Evolutionary conservation across 2,888 invertebrate species (phyloP), one percentile per base, ranked within the genome.

Genomic region (Lissonota sp.): DNA sequence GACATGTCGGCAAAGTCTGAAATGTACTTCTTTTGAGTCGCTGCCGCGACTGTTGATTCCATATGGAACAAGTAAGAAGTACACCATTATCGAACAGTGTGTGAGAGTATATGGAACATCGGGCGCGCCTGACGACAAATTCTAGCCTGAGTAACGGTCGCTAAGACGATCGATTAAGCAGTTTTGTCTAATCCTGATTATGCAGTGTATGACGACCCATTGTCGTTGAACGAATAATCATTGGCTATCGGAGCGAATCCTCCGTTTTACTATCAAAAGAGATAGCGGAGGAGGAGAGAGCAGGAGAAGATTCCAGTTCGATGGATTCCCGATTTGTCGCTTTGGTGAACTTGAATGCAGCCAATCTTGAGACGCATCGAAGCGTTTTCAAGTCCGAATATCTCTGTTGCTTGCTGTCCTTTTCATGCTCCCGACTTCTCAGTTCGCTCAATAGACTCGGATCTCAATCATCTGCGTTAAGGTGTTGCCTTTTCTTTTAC

Each of bases 71-170:
- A 10, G 57, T 55, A 75, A 1, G 80, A 85, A 84, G 82, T 81
- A 80, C 67, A 86, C 82, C 83, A 82, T 83, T 80, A 83, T n/a
- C 82, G 82, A 85, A 82, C 73, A 72, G 67, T 69, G 79, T 72
- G 73, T 63, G 80, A 83, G 85, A 76, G 77, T 83, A 55, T 82
- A 70, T 39, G 60, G 69, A 74, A 70, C n/a, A n/a, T n/a, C 71
- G 37, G 57, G 62, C 74, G 60, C 39, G 73, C 12, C 26, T n/a
- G 76, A 46, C 85, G 83, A 87, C 85, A 87, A 87, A 87, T 87
- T 85, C 84, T 80, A 73, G 72, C 80, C 80, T 80, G 86, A 87
- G 87, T 85, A 85, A 87, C 83, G 85, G 82, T 81, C 83, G 84
- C 26, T 26, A 26, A 3, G 75, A 76, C 83, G 83, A 79, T 26